Evolutionary conservation across 2,113 vertebrate species (phyloP).

Genomic region (Scomber scombrus): DNA sequence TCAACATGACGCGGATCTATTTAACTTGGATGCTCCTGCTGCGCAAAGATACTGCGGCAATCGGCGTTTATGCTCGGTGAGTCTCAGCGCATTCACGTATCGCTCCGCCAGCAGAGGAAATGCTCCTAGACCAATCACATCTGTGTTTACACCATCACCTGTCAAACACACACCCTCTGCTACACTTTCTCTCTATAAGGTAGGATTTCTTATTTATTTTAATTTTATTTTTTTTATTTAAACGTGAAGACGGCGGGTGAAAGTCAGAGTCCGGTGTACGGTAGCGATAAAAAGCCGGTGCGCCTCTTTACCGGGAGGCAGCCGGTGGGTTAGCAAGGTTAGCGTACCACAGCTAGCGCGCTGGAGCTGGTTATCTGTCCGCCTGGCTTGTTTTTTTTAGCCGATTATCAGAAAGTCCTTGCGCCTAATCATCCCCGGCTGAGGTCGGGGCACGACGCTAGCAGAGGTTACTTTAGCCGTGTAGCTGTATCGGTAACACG

Average conservation of each 20-base stretch:
- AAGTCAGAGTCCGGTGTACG: neutral
- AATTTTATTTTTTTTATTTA: neutral
- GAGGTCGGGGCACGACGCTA: slow-evolving; percentile 49
- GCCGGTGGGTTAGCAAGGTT: slow-evolving; percentile 55
- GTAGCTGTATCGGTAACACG: neutral
- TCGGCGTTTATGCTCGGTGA: slow-evolving; percentile 63
- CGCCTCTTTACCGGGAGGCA: neutral
- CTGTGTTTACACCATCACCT: slow-evolving; percentile 84
- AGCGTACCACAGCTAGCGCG: slow-evolving; percentile 68
- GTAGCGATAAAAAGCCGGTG: neutral
- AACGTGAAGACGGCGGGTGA: neutral
- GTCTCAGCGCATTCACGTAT: slow-evolving; percentile 62
- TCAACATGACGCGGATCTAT: slow-evolving; percentile 46
- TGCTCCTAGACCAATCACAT: slow-evolving; percentile 80
- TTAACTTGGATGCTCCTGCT: slow-evolving; percentile 64
- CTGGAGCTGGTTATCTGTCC: slow-evolving; percentile 61
- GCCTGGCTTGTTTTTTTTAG: slow-evolving; percentile 71
- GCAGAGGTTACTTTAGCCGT: slow-evolving; percentile 34
- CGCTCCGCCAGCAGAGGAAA: slow-evolving; percentile 74
- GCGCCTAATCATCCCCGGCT: slow-evolving; percentile 64
- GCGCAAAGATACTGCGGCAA: slow-evolving; percentile 84
- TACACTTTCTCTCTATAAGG: slow-evolving; percentile 77
- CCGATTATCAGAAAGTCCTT: slow-evolving; percentile 78
- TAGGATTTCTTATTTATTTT: slow-evolving; percentile 48
- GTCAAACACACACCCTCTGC: slow-evolving; percentile 74